These are phyloP conservation scores for Bombylius major DNA, from an alignment of 2,888 invertebrate genomes.

Conservation along the genomic window DNA sequence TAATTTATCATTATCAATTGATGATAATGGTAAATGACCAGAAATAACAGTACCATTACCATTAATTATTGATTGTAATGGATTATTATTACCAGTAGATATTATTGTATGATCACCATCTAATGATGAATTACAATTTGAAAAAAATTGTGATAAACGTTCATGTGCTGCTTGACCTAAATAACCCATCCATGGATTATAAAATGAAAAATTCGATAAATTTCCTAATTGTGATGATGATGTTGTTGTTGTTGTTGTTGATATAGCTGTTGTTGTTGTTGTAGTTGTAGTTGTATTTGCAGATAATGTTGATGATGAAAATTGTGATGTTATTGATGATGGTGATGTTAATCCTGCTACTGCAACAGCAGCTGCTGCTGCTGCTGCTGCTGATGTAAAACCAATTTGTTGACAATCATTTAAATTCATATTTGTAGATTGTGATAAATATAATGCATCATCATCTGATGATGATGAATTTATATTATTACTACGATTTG, in stretches of 20 bases:
- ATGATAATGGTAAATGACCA: not conserved
- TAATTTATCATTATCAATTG: constrained; percentile 1
- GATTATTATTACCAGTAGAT: not conserved
- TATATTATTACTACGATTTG: constrained; percentile 16
- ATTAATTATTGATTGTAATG: not conserved
- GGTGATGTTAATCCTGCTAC: not conserved
- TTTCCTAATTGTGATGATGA: constrained; percentile 18
- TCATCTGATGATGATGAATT: not conserved
- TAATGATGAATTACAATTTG: not conserved
- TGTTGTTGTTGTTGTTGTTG: constrained; percentile 9
- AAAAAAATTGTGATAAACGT: constrained; percentile 30
- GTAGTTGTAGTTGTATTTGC: constrained; percentile 14
- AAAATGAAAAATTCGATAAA: constrained; percentile 31
- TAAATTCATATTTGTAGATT: not conserved
- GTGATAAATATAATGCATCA: not conserved
- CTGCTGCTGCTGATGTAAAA: not conserved
- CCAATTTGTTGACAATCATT: not conserved
- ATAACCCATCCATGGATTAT: constrained; percentile 36
- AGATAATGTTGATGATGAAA: not conserved
- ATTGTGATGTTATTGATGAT: not conserved
- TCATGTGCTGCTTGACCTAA: constrained; percentile 33
- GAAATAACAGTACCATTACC: not conserved
- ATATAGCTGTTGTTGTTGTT: constrained; percentile 15
- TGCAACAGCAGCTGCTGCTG: not conserved
- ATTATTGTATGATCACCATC: not conserved